phyloP scores from a whole-genome alignment of 1,140 invertebrate genomes.

The Notospermus geniculatus region DNA sequence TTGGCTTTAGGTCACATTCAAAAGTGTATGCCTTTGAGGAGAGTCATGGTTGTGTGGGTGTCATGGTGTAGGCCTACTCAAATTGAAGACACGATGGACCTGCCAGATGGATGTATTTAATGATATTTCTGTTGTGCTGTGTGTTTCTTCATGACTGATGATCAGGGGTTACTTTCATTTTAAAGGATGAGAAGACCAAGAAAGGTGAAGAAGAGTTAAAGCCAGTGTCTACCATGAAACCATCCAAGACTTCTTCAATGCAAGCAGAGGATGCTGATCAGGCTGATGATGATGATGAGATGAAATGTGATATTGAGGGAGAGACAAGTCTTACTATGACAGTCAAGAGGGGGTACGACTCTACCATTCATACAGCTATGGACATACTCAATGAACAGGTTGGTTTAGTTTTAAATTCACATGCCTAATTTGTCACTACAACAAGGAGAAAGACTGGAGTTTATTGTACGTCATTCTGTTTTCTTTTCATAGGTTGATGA shows the following conservation, averaged over 20 bases:
- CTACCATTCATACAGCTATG: slow-evolving; percentile 64
- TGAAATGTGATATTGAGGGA: slow-evolving; percentile 69
- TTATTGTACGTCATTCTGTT: not conserved
- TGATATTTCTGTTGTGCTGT: too few relatives aligned
- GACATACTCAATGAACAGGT: slow-evolving; percentile 19
- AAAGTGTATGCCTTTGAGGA: too few relatives aligned
- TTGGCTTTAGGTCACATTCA: too few relatives aligned
- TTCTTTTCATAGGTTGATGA: slow-evolving; percentile 26
- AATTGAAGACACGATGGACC: too few relatives aligned
- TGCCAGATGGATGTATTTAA: too few relatives aligned
- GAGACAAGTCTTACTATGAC: slow-evolving; percentile 68
- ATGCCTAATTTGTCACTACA: too few relatives aligned
- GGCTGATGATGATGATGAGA: slow-evolving; percentile 33
- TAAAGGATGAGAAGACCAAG: slow-evolving; percentile 60
- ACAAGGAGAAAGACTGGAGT: too few relatives aligned
- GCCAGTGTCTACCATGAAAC: slow-evolving; percentile 9
- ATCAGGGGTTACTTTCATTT: not conserved
- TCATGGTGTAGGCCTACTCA: too few relatives aligned
- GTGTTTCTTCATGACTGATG: too few relatives aligned
- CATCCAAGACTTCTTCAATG: slow-evolving; percentile 2
- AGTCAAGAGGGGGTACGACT: slow-evolving; percentile 69
- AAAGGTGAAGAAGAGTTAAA: slow-evolving; percentile 51
- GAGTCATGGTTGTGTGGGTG: too few relatives aligned
- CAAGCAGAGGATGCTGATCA: slow-evolving; percentile 25
- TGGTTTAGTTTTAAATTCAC: too few relatives aligned